Evolutionary conservation across 1,140 invertebrate species (phyloP), one percentile per base, ranked within the genome.

Genomic region (Drosophila sproati): DNA sequence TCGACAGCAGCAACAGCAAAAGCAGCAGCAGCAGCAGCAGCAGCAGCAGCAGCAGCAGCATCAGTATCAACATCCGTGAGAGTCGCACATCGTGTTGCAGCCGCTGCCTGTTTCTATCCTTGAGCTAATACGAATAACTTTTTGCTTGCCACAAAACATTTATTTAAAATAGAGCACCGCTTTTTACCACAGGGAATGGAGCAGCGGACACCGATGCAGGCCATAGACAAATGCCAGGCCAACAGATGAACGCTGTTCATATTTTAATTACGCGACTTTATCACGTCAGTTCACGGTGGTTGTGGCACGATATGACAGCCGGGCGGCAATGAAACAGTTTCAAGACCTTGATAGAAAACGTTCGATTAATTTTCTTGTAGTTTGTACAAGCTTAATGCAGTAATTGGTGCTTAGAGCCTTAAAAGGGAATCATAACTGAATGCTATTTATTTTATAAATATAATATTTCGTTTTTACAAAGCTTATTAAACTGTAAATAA

Each of bases 221-320:
- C 60, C 28, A 39, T 47, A 52, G 55, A 59, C 63, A 56, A 52
- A 62, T 62, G 66, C 61, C 59, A 61, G 72, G 45, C 60, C 72
- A 83, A 88, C 56, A 77, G 61, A 88, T 88, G 83, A 78, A 71
- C 59, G 85, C 74, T 88, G 83, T 88, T 88, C 80, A 89, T 80
- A 88, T 88, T 88, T 88, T 88, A 88, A 88, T 88, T 88, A 88
- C 80, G 83, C 77, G 83, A 61, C 83, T 88, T 88, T 85, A 83
- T 88, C 85, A 89, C 77, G 77, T 80, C 85, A 89, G 77, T 79
- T 67, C 73, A 77, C 64, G 77, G 83, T 67, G 83, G 78, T 54
- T 85, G 61, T 12, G 51, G 66, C 59, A 43, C 67, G 60, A 72
- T 83, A 64, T 79, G 76, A 79, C 78, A 73, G 76, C 55, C 37